Conservation (phyloP, 2,888 invertebrate species). For the Synanthedon vespiformis region DNA sequence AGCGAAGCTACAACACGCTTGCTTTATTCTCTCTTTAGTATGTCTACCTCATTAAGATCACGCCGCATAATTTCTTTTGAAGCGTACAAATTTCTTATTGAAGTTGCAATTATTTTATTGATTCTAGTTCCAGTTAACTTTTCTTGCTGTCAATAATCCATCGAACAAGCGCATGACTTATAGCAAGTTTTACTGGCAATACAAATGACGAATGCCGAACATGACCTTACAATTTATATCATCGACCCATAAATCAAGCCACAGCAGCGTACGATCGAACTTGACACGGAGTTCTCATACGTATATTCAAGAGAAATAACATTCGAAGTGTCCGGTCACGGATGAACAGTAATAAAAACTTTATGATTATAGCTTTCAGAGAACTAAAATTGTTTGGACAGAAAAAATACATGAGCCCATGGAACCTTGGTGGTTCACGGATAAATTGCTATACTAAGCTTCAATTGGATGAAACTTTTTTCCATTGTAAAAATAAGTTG, state of each 20-base stretch:
- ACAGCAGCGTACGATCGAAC: conserved; percentile 47
- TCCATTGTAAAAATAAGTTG: too few relatives aligned
- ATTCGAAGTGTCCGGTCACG: conserved; percentile 20
- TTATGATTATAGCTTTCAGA: conserved; percentile 62
- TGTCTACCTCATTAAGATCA: conserved; percentile 37
- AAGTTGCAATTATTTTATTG: conserved; percentile 7
- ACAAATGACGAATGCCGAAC: conserved; percentile 50
- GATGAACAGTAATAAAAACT: conserved; percentile 61
- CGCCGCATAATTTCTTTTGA: conserved; percentile 10
- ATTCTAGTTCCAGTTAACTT: conserved; percentile 16
- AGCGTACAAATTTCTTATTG: not conserved
- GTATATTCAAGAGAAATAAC: not conserved
- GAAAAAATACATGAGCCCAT: conserved; percentile 21
- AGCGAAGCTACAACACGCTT: conserved; percentile 20
- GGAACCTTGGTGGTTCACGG: not conserved
- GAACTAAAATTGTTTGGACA: conserved; percentile 58
- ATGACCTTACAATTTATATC: conserved; percentile 58
- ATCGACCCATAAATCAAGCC: conserved; percentile 53
- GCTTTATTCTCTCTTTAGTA: conserved; percentile 25
- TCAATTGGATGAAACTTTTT: too few relatives aligned
- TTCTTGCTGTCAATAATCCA: conserved; percentile 38
- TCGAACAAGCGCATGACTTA: conserved; percentile 38
- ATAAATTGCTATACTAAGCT: too few relatives aligned
- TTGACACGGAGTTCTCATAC: conserved; percentile 41
- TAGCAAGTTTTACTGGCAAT: conserved; percentile 48